A percentile compares a stretch with the other conserved stretches of the same genome.
Evolutionary conservation across 1,140 invertebrate genomes (phyloP).

Genomic region (Platyura marginata): DNA sequence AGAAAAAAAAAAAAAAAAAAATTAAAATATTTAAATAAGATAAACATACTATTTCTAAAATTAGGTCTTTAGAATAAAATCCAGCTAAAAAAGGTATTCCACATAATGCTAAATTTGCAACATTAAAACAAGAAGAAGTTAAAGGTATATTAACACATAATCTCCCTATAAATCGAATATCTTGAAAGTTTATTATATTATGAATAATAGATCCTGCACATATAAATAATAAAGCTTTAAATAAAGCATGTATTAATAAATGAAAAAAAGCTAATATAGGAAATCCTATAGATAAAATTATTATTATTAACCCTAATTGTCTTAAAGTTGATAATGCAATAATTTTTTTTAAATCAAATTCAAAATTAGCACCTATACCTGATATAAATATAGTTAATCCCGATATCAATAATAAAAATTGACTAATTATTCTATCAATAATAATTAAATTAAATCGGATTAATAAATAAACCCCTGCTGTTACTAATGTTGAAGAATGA

Average conservation of each 20-base stretch:
- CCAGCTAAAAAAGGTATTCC: slow-evolving; percentile 36
- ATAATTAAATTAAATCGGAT: slow-evolving; percentile 33
- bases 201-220: slow-evolving; percentile 36
- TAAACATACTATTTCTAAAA: slow-evolving; percentile 32
- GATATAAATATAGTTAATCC: slow-evolving; percentile 36
- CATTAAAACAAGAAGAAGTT: slow-evolving; percentile 21
- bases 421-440: slow-evolving; percentile 8
- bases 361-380: slow-evolving; percentile 34
- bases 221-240: slow-evolving; percentile 39
- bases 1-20: slow-evolving; percentile 31
- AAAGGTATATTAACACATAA: slow-evolving; percentile 18
- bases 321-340: slow-evolving; percentile 52
- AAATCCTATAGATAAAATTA: slow-evolving; percentile 28
- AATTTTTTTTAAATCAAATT: slow-evolving; percentile 48
- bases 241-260: slow-evolving; percentile 38
- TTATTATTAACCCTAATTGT: slow-evolving; percentile 44
- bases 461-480: slow-evolving; percentile 48
- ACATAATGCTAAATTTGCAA: slow-evolving; percentile 28
- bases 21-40: slow-evolving; percentile 28
- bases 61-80: slow-evolving; percentile 46
- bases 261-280: slow-evolving; percentile 37
- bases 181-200: slow-evolving; percentile 29
- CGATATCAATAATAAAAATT: slow-evolving; percentile 24
- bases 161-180: slow-evolving; percentile 35
- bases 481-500: slow-evolving; percentile 56